Percentiles rank a stretch among this genome's conserved stretches.
phyloP scores from a whole-genome alignment of 1,140 invertebrate genomes.

The Lepidostoma basale region DNA sequence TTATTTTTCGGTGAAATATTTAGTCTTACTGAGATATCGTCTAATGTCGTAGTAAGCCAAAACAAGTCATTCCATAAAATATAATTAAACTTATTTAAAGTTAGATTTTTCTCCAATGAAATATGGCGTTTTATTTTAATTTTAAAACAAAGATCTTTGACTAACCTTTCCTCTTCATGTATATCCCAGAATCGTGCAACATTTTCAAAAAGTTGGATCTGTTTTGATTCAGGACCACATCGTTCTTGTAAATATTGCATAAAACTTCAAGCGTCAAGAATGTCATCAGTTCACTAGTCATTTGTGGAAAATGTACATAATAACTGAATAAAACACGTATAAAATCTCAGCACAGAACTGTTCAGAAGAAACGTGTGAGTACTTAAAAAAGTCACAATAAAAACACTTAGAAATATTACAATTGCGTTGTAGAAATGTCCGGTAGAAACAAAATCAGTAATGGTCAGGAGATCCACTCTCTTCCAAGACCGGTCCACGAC shows the following conservation, averaged over 20 bases:
- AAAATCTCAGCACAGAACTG: not conserved
- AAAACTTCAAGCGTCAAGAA: slow-evolving; percentile 36
- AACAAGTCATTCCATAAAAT: too few species aligned
- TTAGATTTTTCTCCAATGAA: too few species aligned
- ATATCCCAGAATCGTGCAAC: slow-evolving; percentile 43
- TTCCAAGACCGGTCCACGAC: slow-evolving; percentile 21
- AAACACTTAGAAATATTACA: too few species aligned
- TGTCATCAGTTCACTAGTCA: slow-evolving; percentile 36
- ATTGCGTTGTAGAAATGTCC: too few species aligned
- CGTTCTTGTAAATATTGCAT: slow-evolving; percentile 37
- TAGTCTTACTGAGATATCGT: too few species aligned
- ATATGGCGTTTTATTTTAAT: too few species aligned
- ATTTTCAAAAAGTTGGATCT: slow-evolving; percentile 32
- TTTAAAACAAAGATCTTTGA: not conserved
- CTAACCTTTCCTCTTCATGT: slow-evolving; percentile 40
- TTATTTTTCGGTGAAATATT: too few species aligned
- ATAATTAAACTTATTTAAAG: too few species aligned
- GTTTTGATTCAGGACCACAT: slow-evolving; percentile 35
- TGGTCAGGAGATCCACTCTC: slow-evolving; percentile 21
- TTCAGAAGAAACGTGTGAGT: not conserved
- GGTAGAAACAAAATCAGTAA: too few species aligned
- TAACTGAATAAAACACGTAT: not conserved
- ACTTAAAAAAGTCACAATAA: not conserved
- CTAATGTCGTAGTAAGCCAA: too few species aligned
- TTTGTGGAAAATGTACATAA: not conserved